Percentiles rank a stretch among this genome's conserved stretches.
Evolutionary conservation across 2,113 vertebrate species (phyloP).

Genomic region (Pomatorhinus ruficollis): DNA sequence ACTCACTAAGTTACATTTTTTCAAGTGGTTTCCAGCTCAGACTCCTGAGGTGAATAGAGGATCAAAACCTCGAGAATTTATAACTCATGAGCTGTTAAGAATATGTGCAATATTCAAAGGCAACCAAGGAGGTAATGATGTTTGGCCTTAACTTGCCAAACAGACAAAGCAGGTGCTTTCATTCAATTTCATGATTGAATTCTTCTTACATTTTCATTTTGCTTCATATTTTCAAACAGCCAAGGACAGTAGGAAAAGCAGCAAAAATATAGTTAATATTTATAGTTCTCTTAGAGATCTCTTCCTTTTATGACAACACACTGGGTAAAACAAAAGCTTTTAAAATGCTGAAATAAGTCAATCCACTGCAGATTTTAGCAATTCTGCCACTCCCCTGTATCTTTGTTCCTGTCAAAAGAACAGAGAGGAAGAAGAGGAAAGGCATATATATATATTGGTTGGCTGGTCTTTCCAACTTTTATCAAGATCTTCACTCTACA

Average conservation of each 20-base stretch:
- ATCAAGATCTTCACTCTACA: background rate
- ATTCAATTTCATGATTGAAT: background rate
- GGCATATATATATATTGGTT: background rate
- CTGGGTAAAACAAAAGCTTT: background rate
- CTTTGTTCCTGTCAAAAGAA: background rate
- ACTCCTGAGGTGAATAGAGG: background rate
- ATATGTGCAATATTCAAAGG: background rate
- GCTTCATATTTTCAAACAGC: background rate
- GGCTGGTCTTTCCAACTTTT: background rate
- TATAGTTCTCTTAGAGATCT: background rate
- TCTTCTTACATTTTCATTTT: background rate
- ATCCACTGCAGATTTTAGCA: background rate
- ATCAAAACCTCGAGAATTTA: background rate
- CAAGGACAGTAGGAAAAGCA: background rate
- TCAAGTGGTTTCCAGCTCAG: background rate
- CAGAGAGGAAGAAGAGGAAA: fast-evolving
- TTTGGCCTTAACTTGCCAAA: background rate
- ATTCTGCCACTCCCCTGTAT: background rate
- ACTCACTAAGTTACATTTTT: background rate
- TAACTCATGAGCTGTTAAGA: background rate
- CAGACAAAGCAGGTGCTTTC: background rate
- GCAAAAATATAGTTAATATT: background rate
- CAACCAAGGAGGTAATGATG: background rate
- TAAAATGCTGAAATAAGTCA: background rate
- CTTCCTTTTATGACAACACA: background rate